Evolutionary conservation across 2,113 vertebrate species (phyloP).

Genomic region (Tauraco erythrolophus): DNA sequence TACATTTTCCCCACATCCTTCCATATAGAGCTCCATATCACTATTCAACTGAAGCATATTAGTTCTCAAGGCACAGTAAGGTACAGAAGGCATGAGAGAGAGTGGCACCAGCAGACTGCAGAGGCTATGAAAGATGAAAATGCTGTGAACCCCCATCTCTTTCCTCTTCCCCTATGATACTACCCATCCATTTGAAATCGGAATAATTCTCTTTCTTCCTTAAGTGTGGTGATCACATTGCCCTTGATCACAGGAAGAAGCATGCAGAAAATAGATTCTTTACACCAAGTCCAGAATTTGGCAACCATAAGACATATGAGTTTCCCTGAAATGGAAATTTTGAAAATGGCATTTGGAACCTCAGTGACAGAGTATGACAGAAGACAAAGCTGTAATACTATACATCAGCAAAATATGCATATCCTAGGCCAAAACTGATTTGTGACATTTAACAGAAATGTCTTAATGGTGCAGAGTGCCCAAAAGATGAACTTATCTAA

Average conservation of each 20-base stretch:
- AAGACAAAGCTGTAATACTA: background rate
- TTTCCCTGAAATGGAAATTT: background rate
- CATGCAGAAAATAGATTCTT: background rate
- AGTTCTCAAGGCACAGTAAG: background rate
- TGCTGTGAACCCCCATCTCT: rapidly evolving
- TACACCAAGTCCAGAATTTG: background rate
- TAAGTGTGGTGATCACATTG: background rate
- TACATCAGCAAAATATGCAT: background rate
- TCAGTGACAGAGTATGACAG: background rate
- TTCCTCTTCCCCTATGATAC: background rate
- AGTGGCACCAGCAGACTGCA: background rate
- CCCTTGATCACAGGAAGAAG: background rate
- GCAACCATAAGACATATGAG: background rate
- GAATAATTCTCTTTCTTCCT: background rate
- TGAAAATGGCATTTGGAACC: background rate
- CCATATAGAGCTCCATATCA: background rate
- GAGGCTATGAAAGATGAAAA: background rate
- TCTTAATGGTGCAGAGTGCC: background rate
- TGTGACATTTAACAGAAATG: background rate
- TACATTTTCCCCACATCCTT: background rate
- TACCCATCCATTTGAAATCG: background rate
- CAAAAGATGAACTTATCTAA: background rate
- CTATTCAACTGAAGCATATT: background rate
- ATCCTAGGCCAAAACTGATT: background rate
- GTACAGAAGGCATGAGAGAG: background rate